Conservation (phyloP, 2,113 vertebrate genomes). For the Chrysemys picta region DNA sequence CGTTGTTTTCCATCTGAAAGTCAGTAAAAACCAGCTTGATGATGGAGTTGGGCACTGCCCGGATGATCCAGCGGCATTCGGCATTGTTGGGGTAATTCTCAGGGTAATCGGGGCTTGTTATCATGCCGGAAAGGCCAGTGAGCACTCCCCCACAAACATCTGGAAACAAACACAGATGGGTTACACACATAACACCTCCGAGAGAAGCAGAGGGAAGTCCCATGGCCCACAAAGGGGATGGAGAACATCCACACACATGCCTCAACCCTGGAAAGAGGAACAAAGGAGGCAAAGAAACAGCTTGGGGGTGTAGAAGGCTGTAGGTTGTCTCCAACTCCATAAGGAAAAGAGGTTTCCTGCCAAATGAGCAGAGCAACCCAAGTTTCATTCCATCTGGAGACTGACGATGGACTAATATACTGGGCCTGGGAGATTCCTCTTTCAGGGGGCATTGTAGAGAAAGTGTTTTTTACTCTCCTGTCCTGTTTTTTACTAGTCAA, state of each 20-base stretch:
- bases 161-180: slow-evolving; percentile 64
- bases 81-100: slow-evolving; percentile 92
- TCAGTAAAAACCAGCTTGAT: slow-evolving; percentile 92
- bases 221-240: not conserved
- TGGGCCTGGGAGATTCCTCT: not conserved
- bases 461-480: not conserved
- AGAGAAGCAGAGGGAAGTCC: not conserved
- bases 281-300: not conserved
- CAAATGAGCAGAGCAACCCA: not conserved
- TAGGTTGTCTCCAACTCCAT: not conserved
- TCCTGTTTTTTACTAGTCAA: not conserved
- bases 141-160: slow-evolving; percentile 93
- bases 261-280: not conserved
- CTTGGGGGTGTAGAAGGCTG: not conserved
- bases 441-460: not conserved
- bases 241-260: not conserved
- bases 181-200: not conserved
- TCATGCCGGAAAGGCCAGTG: slow-evolving; percentile 91
- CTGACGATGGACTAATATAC: not conserved
- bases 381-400: not conserved
- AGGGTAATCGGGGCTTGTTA: slow-evolving; percentile 93
- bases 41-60: slow-evolving; percentile 73
- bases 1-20: slow-evolving; percentile 93
- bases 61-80: slow-evolving; percentile 92
- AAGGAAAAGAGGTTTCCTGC: not conserved